Base-by-base conservation (phyloP, 2,888 invertebrate genomes). In the Drosophila meridionalis region DNA sequence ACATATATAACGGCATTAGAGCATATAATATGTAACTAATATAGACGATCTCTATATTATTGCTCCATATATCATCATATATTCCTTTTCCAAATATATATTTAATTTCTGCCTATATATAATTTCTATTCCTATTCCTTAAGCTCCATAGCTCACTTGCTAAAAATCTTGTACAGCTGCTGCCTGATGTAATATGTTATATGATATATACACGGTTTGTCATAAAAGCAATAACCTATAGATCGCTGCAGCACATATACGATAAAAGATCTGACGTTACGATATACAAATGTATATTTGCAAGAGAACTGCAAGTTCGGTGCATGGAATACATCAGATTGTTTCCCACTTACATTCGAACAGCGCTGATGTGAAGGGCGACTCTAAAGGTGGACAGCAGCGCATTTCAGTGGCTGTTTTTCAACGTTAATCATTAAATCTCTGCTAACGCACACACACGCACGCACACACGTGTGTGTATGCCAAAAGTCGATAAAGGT, bases 341-440 rank as follows among this genome's bases (percentile, higher is more conserved):
- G 58, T 55, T 61, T 66, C 36, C 50, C 50, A 34, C 20, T 53
- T 59, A 47, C 47, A 62, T 69, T 69, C 64, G 73, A 68, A 48
- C 78, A 75, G 76, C 66, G 68, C 82, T 80, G 60, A 66, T 76
- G 73, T 80, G 71, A 14, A 79, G 80, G 68, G 69, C 76, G 62
- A 52, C 52, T 70, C 26, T 43, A 75, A 77, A 77, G 81, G 58
- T 67, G 76, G 55, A 61, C 59, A 50, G 14, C 20, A 11, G 69
- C 52, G 56, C 58, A 67, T 42, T 62, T 63, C 70, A 40, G 65
- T 61, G 71, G 65, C 76, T 70, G 65, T 38, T 56, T 63, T 62
- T 3, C 61, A 78, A 69, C 60, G 73, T 75, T 88, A 89, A 89
- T 90, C 90, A 88, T 84, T 84, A 83, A 90, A 90, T 89, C 90